Base-by-base conservation (phyloP, 2,888 invertebrate species). In the Idaea straminata region DNA sequence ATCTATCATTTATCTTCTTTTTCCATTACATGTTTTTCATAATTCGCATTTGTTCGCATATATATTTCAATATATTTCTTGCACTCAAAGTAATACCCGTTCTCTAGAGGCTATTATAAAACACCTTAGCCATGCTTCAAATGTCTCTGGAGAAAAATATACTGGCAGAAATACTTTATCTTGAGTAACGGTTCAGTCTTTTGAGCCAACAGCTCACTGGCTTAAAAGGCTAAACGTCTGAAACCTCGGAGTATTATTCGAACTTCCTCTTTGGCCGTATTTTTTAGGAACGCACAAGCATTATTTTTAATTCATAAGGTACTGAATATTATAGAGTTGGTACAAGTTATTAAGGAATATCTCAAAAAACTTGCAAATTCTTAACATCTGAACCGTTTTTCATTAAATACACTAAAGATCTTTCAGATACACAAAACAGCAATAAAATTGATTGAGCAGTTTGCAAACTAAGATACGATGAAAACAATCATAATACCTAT, bases 101-200 rank as follows among this genome's bases (percentile, higher is more conserved):
- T 47, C 47, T 47, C 47, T 3, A 7, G 47, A 13, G 59, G 25
- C 38, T 13, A 59, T 36, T 25, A 59, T 59, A 38, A 63, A 59
- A 63, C 25, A 36, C 25, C 13, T 59, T 35, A 16, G 58, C 62
- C 5, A 35, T 35, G 35, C 59, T 59, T 59, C 47, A 47, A 47
- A 47, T 62, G 67, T 69, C 70, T 64, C 69, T 34, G n/a, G 67
- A 66, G 73, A 72, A 68, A 69, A 70, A 71, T 69, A 65, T n/a
- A 58, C 66, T 67, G 64, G 65, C 47, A 63, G 61, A 60, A 69
- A 70, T 64, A 68, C 70, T 67, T 66, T 66, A 70, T 70, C 72
- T 69, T 69, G 65, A 63, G 64, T 66, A 64, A 65, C 66, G 47
- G 47, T 47, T 7, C 47, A 47, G 47, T 47, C 47, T 47, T 47